Conservation (phyloP, 2,888 invertebrate genomes). For the Nasonia oneida region DNA sequence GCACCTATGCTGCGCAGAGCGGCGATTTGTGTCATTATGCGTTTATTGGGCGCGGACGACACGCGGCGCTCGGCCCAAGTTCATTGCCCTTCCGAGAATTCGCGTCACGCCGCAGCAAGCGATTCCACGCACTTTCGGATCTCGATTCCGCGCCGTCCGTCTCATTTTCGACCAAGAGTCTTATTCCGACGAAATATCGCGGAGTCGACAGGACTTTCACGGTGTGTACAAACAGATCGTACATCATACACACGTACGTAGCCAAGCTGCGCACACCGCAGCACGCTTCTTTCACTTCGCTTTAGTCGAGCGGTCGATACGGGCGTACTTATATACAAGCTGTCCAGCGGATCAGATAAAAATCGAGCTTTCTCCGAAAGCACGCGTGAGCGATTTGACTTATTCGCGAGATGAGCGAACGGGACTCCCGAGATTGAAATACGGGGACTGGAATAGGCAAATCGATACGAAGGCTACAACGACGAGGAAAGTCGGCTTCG, state of each 20-base stretch:
- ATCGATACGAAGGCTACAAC: not conserved
- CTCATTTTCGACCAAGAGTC: not conserved
- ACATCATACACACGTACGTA: too few relatives aligned
- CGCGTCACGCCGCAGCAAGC: too few relatives aligned
- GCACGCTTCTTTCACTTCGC: constrained; percentile 7
- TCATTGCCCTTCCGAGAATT: too few relatives aligned
- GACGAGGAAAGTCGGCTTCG: not conserved
- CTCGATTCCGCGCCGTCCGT: too few relatives aligned
- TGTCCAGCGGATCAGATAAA: not conserved
- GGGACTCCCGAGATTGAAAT: constrained; percentile 53
- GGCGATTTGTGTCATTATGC: too few relatives aligned
- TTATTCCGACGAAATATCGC: not conserved
- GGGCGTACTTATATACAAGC: not conserved
- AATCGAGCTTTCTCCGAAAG: constrained; percentile 64
- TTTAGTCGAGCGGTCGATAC: not conserved
- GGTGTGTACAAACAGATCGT: not conserved
- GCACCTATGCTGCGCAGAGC: too few relatives aligned
- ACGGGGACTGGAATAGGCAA: not conserved
- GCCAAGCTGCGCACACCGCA: not conserved
- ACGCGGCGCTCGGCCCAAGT: too few relatives aligned
- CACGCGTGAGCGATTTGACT: constrained; percentile 61
- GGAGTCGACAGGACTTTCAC: not conserved
- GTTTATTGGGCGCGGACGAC: too few relatives aligned
- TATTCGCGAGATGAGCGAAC: constrained; percentile 60
- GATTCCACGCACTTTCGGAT: too few relatives aligned